Conservation (phyloP, 2,888 invertebrate genomes). For the Hypena proboscidalis region DNA sequence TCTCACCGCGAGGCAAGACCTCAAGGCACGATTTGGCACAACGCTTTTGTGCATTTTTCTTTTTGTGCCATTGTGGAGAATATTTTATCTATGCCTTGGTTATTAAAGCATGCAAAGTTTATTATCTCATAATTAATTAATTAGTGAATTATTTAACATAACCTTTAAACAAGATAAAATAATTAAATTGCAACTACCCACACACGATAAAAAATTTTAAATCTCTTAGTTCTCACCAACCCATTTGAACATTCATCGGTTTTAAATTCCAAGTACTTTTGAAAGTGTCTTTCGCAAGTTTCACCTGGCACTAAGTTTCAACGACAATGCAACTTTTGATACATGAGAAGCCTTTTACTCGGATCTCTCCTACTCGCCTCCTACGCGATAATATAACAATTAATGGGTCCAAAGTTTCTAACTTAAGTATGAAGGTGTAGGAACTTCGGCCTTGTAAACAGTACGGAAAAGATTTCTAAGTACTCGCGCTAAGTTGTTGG, state of each 20-base stretch:
- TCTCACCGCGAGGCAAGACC: too few relatives aligned
- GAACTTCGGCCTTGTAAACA: conserved; percentile 33
- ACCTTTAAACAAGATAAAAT: too few relatives aligned
- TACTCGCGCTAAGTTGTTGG: conserved; percentile 33
- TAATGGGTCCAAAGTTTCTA: conserved; percentile 42
- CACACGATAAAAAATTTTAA: background rate
- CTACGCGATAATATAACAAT: conserved; percentile 42
- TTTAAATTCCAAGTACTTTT: conserved; percentile 38
- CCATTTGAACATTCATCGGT: conserved; percentile 33
- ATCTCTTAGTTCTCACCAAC: conserved; percentile 11
- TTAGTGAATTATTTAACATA: too few relatives aligned
- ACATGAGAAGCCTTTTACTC: conserved; percentile 62
- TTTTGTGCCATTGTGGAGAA: background rate
- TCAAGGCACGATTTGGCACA: too few relatives aligned
- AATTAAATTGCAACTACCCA: too few relatives aligned
- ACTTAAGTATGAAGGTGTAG: conserved; percentile 34
- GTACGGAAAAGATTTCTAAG: conserved; percentile 42
- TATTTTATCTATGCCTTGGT: background rate
- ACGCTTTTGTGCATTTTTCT: too few relatives aligned
- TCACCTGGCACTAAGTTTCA: conserved; percentile 49
- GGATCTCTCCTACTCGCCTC: conserved; percentile 16
- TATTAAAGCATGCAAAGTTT: too few relatives aligned
- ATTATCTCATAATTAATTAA: too few relatives aligned
- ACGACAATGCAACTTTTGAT: conserved; percentile 52
- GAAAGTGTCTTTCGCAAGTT: conserved; percentile 28